phyloP scores from a whole-genome alignment of 2,797 vertebrate species.

The Halcyon leucocephala region DNA sequence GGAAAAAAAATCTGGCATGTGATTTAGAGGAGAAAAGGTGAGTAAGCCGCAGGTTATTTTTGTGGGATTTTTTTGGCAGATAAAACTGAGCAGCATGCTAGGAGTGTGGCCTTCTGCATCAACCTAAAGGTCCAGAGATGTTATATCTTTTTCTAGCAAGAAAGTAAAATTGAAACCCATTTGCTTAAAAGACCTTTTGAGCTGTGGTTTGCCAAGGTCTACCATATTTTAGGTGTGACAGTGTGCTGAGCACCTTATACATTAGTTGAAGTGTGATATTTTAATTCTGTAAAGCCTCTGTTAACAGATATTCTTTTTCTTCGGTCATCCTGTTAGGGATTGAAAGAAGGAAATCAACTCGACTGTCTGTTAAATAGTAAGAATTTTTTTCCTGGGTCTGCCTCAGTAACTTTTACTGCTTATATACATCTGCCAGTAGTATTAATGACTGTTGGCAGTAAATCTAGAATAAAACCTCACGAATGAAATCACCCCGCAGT shows the following conservation, averaged over 20 bases:
- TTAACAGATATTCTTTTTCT: background rate
- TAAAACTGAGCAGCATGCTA: background rate
- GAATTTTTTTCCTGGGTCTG: background rate
- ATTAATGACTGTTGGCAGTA: background rate
- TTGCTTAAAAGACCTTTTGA: background rate
- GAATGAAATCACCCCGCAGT: background rate
- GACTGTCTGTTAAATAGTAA: background rate
- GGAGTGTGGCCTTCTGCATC: background rate
- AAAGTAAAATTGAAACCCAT: background rate
- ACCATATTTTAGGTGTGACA: background rate
- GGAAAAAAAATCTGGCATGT: background rate
- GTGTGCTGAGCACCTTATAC: background rate
- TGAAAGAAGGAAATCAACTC: background rate
- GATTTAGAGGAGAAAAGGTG: background rate
- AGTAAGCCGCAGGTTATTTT: background rate
- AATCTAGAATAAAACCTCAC: background rate
- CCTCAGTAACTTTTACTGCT: background rate
- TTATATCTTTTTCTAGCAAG: background rate
- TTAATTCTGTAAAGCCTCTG: background rate
- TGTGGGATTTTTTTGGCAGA: background rate
- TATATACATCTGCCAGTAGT: background rate
- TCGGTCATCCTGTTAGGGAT: background rate
- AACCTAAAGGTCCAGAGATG: background rate
- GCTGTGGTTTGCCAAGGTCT: background rate
- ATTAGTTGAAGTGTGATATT: background rate